A percentile compares a stretch with the other conserved stretches of the same genome.
Evolutionary conservation across 2,888 invertebrate species (phyloP).

Genomic region (Drosophila nr. perissopoda): DNA sequence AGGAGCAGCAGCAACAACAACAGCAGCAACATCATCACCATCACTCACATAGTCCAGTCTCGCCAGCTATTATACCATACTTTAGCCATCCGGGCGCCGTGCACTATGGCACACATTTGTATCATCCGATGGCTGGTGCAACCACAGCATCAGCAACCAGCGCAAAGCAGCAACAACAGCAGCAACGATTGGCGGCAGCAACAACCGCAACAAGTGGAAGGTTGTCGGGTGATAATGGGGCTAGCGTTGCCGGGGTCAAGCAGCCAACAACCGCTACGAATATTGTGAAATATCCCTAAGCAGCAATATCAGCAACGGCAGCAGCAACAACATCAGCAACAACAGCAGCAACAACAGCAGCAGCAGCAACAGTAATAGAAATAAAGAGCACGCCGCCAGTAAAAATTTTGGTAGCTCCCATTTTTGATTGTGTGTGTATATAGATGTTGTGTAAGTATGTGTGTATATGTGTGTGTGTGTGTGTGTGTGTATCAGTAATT

Average conservation of each 20-base stretch:
- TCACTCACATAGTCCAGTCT: slow-evolving; percentile 35
- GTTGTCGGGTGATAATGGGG: slow-evolving; percentile 53
- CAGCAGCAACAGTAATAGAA: neutral
- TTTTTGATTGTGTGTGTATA: slow-evolving; percentile 20
- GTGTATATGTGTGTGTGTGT: slow-evolving; percentile 4
- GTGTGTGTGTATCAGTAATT: neutral
- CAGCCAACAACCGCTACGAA: slow-evolving; percentile 54
- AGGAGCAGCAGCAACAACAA: slow-evolving; percentile 49
- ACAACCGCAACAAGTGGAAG: slow-evolving; percentile 63
- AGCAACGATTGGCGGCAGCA: slow-evolving; percentile 30
- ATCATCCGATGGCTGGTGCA: slow-evolving; percentile 71
- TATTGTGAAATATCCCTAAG: slow-evolving; percentile 82
- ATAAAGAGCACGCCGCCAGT: slow-evolving; percentile 9
- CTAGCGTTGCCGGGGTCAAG: slow-evolving; percentile 31
- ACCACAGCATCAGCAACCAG: slow-evolving; percentile 33
- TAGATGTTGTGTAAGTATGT: slow-evolving; percentile 9
- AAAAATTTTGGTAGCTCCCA: slow-evolving; percentile 28
- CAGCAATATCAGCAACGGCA: slow-evolving; percentile 21
- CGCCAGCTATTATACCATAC: slow-evolving; percentile 70
- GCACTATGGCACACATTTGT: slow-evolving; percentile 82
- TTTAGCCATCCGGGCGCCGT: slow-evolving; percentile 80
- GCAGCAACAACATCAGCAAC: slow-evolving; percentile 17
- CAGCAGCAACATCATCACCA: slow-evolving; percentile 29
- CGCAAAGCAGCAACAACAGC: slow-evolving; percentile 31
- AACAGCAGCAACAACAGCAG: neutral